Conservation (phyloP, 37 sponge, comb jelly and placozoan species). For the Sycon ciliatum region DNA sequence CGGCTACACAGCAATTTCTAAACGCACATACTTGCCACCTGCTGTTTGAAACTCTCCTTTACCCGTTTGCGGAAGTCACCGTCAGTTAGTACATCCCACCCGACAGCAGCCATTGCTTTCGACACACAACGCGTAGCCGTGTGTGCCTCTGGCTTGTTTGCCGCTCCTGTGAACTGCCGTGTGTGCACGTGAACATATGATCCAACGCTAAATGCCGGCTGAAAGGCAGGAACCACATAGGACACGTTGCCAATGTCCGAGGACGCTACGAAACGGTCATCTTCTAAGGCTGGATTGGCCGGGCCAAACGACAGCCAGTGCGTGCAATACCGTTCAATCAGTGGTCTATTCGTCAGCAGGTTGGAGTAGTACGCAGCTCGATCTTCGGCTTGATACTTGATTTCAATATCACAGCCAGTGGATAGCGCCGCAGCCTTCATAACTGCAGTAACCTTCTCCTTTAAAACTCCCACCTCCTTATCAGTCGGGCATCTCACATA, state of each 20-base stretch:
- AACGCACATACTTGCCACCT: too few relatives aligned
- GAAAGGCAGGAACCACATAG: slow-evolving; percentile 63
- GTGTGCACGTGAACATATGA: slow-evolving; percentile 54
- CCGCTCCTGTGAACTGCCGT: slow-evolving; percentile 35
- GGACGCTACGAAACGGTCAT: slow-evolving; percentile 35
- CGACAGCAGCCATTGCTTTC: too few relatives aligned
- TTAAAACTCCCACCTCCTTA: slow-evolving; percentile 38
- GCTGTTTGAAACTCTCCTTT: too few relatives aligned
- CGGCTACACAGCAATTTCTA: too few relatives aligned
- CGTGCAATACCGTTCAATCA: slow-evolving; percentile 33
- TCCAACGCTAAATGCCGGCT: slow-evolving; percentile 53
- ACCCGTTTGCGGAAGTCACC: too few relatives aligned
- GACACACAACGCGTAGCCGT: too few relatives aligned
- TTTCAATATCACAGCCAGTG: slow-evolving; percentile 58
- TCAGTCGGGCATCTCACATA: slow-evolving; percentile 45
- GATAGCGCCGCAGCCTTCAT: slow-evolving; percentile 63
- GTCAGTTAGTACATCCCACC: too few relatives aligned
- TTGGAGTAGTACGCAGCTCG: slow-evolving; percentile 27
- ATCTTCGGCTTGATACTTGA: slow-evolving; percentile 11
- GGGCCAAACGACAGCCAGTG: slow-evolving; percentile 34
- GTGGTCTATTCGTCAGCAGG: slow-evolving; percentile 35
- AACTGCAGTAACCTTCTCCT: slow-evolving; percentile 33
- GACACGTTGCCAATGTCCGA: slow-evolving; percentile 94
- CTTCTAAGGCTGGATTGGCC: neutral
- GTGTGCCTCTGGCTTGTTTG: too few relatives aligned